Percentiles rank a stretch among this genome's conserved stretches.
Conservation (phyloP, 1,140 invertebrate species). For the Chironomus tepperi region DNA sequence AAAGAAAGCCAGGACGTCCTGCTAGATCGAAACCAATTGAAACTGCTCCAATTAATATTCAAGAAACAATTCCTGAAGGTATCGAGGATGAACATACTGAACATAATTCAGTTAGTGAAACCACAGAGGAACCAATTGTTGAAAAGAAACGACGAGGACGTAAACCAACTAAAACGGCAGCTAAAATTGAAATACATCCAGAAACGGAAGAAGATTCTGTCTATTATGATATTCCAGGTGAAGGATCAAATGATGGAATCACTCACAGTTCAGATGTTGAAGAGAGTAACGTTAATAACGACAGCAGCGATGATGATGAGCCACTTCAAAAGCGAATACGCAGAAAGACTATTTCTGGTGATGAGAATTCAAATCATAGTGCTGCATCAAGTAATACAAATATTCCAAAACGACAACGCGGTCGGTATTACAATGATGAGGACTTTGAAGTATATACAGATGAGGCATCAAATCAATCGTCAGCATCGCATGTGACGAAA, state of each 20-base stretch:
- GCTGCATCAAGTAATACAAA: background rate
- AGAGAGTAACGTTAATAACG: background rate
- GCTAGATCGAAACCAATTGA: background rate
- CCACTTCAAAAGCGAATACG: background rate
- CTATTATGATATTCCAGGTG: background rate
- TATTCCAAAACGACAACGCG: background rate
- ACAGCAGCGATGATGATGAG: background rate
- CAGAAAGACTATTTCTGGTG: background rate
- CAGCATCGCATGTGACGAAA: background rate
- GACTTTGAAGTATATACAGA: slow-evolving; percentile 3
- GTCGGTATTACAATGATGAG: background rate
- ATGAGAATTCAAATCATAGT: background rate
- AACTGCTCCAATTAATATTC: background rate
- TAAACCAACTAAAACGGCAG: background rate
- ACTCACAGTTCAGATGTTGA: background rate
- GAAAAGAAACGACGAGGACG: background rate
- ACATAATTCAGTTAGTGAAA: background rate
- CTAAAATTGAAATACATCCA: background rate
- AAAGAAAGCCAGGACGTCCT: background rate
- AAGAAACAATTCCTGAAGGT: background rate
- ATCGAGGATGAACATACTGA: background rate
- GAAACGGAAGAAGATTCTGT: slow-evolving; percentile 22
- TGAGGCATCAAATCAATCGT: background rate
- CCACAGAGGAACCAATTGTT: background rate
- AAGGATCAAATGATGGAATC: slow-evolving; percentile 15